These are phyloP conservation scores for Ictidomys tridecemlineatus DNA, from an alignment of 2,113 vertebrate genomes.

Conservation along the genomic window DNA sequence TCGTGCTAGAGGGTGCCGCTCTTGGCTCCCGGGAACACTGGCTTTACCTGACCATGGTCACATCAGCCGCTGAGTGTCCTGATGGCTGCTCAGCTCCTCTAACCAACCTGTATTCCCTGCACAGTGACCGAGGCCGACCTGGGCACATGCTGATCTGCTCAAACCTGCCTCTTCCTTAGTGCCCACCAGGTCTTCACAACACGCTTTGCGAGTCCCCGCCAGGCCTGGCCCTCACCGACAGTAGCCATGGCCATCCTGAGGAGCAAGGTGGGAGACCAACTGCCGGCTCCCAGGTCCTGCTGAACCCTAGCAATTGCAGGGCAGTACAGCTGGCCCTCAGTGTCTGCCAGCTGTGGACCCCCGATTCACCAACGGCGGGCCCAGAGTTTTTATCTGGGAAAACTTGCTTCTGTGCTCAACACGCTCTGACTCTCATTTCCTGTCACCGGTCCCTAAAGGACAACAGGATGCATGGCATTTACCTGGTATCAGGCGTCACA, in stretches of 20 bases:
- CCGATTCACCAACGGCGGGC: background rate
- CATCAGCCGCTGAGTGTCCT: accelerated
- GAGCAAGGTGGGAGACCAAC: background rate
- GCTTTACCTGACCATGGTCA: background rate
- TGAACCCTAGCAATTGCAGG: too few relatives aligned
- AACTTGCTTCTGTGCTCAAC: background rate
- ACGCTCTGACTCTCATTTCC: background rate
- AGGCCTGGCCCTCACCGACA: background rate
- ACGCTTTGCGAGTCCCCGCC: background rate
- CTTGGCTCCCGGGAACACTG: accelerated
- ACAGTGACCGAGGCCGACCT: background rate
- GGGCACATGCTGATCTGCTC: background rate
- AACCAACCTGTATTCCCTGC: background rate
- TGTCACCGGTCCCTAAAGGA: too few relatives aligned
- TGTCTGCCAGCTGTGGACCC: too few relatives aligned
- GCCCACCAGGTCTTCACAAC: background rate
- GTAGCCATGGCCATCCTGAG: too few relatives aligned
- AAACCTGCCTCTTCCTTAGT: background rate
- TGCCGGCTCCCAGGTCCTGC: too few relatives aligned
- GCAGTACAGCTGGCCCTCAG: too few relatives aligned
- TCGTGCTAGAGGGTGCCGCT: accelerated
- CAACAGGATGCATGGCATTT: too few relatives aligned
- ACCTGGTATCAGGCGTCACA: background rate
- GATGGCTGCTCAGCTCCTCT: accelerated
- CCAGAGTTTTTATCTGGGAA: background rate